Percentiles rank a stretch among this genome's conserved stretches.
These are phyloP conservation scores for Bombus fervidus DNA, from an alignment of 1,140 invertebrate species.

Conservation along the genomic window DNA sequence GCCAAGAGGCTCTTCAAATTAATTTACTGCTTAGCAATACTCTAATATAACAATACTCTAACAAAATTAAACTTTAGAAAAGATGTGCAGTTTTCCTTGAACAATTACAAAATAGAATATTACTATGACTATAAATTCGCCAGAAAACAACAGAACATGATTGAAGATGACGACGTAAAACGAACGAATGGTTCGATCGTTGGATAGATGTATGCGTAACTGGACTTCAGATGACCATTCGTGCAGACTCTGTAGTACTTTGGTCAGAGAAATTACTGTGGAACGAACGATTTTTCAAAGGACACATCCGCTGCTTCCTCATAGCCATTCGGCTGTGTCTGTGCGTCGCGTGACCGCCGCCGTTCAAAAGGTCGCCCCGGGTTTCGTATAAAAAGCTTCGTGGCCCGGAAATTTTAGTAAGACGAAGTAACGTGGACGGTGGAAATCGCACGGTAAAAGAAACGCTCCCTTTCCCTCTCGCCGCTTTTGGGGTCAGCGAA, in stretches of 20 bases:
- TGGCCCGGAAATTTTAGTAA: constrained; percentile 54
- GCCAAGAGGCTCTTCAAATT: too few species aligned
- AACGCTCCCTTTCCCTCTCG: background rate
- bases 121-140: too few species aligned
- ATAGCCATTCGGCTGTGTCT: constrained; percentile 29
- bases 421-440: constrained; percentile 21
- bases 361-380: constrained; percentile 37
- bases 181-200: too few species aligned
- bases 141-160: too few species aligned
- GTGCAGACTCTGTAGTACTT: constrained; percentile 50
- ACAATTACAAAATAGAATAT: too few species aligned
- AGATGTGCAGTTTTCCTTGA: too few species aligned
- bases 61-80: too few species aligned
- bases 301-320: constrained; percentile 50
- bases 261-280: constrained; percentile 54
- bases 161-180: too few species aligned
- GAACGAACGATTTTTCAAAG: constrained; percentile 60
- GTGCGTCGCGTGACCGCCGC: constrained; percentile 49
- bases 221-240: constrained; percentile 33
- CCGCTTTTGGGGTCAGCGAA: constrained; percentile 33
- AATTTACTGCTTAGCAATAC: too few species aligned
- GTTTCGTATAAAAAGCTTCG: constrained; percentile 39
- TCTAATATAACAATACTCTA: too few species aligned
- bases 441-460: constrained; percentile 38
- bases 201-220: background rate